Evolutionary conservation across 2,797 vertebrate species (phyloP).

Genomic region (Eupleurogrammus muticus): DNA sequence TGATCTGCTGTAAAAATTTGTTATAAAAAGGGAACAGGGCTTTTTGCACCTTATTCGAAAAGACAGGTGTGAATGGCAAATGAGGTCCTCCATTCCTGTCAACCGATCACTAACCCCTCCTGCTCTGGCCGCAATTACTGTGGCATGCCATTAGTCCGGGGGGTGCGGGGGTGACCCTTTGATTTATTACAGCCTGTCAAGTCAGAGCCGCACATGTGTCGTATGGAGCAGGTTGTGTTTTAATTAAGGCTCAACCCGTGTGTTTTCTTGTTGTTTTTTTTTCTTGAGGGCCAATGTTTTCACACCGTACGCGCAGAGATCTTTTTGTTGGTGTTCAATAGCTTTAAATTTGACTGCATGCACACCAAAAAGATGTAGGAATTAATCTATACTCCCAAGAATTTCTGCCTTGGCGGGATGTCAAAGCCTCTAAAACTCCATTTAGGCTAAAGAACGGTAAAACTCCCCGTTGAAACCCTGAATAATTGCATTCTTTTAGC

Average conservation of each 20-base stretch:
- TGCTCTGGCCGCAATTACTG: conserved; percentile 72
- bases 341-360: conserved; percentile 41
- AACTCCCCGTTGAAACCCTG: conserved; percentile 45
- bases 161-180: conserved; percentile 75
- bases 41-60: conserved; percentile 47
- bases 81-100: conserved; percentile 64
- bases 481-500: conserved; percentile 64
- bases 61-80: conserved; percentile 75
- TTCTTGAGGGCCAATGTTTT: conserved; percentile 50
- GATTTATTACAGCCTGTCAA: conserved; percentile 79
- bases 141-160: conserved; percentile 81
- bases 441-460: conserved; percentile 49
- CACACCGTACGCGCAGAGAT: conserved; percentile 13
- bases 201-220: conserved; percentile 51
- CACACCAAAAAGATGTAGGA: conserved; percentile 15
- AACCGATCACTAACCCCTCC: conserved; percentile 57
- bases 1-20: conserved; percentile 52
- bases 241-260: conserved; percentile 58
- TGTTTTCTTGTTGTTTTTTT: conserved; percentile 3
- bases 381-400: conserved; percentile 32
- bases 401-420: conserved; percentile 44
- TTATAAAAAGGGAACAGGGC: conserved; percentile 42
- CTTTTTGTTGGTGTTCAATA: conserved; percentile 23
- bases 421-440: conserved; percentile 57
- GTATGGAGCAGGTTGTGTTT: conserved; percentile 50